Evolutionary conservation across 2,113 vertebrate genomes (phyloP), one percentile per base, ranked within the genome.

Genomic region (Phoenicopterus ruber): DNA sequence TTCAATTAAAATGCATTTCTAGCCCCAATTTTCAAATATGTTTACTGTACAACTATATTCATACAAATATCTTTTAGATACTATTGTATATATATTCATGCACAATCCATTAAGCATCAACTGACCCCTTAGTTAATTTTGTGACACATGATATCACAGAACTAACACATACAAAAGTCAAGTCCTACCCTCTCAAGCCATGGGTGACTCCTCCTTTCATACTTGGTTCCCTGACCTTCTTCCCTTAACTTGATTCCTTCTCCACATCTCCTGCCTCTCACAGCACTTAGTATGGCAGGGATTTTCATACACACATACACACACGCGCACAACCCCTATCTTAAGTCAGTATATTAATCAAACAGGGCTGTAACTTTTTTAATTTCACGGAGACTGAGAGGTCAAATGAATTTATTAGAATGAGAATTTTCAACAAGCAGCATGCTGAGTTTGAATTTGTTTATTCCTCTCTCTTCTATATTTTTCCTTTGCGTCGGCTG

Each of bases 351-450:
- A 82, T 90, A 81, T 88, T 94, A 82, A 82, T 44, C 61, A 88
- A 84, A 85, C 52, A 90, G 42, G 40, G 24, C 73, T 94, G 76
- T 59, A 59, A 72, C 71, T 67, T 93, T 81, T 71, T 87, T 91
- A 96, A 94, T 80, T 95, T 97, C 89, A 93, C 1, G 0, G 46
- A 63, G 90, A 66, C 28, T 40, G n/a, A 89, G 57, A 88, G 58
- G 76, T 86, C 90, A 93, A 91, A 92, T 86, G 31, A 94, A 93
- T 86, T 88, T 85, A 84, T 76, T 90, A 95, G 66, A 83, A 96
- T 61, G 32, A 95, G 66, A 92, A 92, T 94, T 96, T 94, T 77
- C 74, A 96, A 90, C 76, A 85, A 81, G 80, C 69, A 89, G 47
- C 72, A 95, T 46, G 61, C 52, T 49, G 76, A 70, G 32, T 49